These are phyloP conservation scores for Conus betulinus DNA, from an alignment of 1,140 invertebrate species.

Conservation along the genomic window DNA sequence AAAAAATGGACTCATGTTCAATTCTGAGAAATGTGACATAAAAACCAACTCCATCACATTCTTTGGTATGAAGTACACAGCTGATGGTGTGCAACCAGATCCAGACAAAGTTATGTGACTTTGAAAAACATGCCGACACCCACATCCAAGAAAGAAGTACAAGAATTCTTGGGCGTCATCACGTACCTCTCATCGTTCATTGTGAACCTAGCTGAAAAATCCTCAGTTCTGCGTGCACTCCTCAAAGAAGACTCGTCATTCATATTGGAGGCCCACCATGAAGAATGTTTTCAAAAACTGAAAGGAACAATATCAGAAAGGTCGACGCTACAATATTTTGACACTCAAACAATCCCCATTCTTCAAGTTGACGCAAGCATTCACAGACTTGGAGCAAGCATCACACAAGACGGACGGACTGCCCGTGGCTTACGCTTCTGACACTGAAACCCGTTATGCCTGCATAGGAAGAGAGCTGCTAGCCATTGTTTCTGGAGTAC, in stretches of 20 bases:
- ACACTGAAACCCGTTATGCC: constrained; percentile 37
- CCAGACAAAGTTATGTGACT: not conserved
- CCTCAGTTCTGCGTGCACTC: not conserved
- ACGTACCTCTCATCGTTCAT: not conserved
- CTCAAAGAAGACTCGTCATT: constrained; percentile 8
- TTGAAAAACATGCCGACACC: constrained; percentile 1
- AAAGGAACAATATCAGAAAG: not conserved
- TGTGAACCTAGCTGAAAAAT: not conserved
- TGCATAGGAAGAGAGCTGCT: constrained; percentile 56
- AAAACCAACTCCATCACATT: constrained; percentile 17
- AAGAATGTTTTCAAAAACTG: not conserved
- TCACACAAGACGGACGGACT: constrained; percentile 41
- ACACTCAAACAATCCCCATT: constrained; percentile 32
- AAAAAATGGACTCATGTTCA: constrained; percentile 22
- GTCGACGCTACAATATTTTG: constrained; percentile 45
- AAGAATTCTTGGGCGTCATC: constrained; percentile 1
- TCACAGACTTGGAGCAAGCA: constrained; percentile 14
- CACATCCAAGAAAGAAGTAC: not conserved
- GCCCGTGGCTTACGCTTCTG: constrained; percentile 54
- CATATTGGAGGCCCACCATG: constrained; percentile 1
- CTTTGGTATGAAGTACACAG: constrained; percentile 25
- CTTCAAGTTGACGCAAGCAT: constrained; percentile 31
- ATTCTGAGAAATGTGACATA: constrained; percentile 16
- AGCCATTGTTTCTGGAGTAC: constrained; percentile 66
- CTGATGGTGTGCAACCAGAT: constrained; percentile 3